Base-by-base conservation (phyloP, 2,797 vertebrate genomes). In the Carduelis carduelis region DNA sequence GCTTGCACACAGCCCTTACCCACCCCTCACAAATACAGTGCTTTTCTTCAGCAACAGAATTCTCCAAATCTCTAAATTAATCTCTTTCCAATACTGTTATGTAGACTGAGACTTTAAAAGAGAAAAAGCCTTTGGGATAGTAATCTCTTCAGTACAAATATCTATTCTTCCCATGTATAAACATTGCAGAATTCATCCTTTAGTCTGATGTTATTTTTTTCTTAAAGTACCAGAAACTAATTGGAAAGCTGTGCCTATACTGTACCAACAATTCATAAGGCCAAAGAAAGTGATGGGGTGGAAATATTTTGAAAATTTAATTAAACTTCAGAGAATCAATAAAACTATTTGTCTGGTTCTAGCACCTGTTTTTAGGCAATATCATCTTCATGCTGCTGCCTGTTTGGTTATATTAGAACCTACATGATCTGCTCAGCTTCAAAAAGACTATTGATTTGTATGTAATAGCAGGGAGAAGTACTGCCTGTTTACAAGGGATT, bases 281-380 rank as follows among this genome's bases (percentile, higher is more conserved):
- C 49, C 64, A 61, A 76, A 52, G 28, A 56, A 83, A 76, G 26
- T 70, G 52, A 72, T 2, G 12, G 26, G 52, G 47, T 47, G 27
- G 39, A 64, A 43, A 75, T 74, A 39, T 85, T 81, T 57, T 75
- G 53, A 90, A 91, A 83, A 83, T 87, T 69, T 94, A 88, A 93
- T 95, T 92, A 92, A 94, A 83, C 41, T 68, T 57, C 26, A 26
- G 30, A 80, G n/a, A 94, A 95, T 83, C 85, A 86, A 95, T 95
- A 88, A 91, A 96, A 57, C 34, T 41, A 69, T 95, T 96, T 89
- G 37, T 86, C 64, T 85, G 63, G 27, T 75, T 89, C 91, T 53
- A 80, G 53, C 84, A 77, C 52, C 52, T 75, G 41, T 8, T 93
- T 89, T 91, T 78, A 68, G 79, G 76, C 14, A 5, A 39, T 41